These are phyloP conservation scores for Polypterus bichir DNA, from an alignment of 2,113 vertebrate species.

Conservation along the genomic window DNA sequence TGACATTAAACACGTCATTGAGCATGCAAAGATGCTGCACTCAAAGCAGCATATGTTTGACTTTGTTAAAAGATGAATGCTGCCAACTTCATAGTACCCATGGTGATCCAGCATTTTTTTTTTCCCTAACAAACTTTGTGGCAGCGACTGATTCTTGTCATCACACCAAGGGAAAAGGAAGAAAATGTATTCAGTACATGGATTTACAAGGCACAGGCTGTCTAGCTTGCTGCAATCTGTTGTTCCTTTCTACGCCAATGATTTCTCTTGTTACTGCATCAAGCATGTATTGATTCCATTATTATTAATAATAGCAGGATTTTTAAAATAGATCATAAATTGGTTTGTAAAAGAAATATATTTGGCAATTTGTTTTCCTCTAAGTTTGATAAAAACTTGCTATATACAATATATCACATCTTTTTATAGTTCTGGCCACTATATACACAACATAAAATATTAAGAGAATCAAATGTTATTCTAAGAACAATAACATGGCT, in stretches of 20 bases:
- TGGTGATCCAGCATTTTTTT: constrained; percentile 31
- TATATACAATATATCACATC: no score
- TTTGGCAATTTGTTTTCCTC: no score
- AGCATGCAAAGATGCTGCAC: constrained; percentile 51
- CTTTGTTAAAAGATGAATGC: constrained; percentile 49
- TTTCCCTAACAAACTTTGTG: constrained; percentile 27
- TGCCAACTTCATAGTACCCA: constrained; percentile 36
- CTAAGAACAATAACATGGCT: no score
- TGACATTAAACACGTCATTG: constrained; percentile 56
- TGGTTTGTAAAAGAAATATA: constrained; percentile 25
- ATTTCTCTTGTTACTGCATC: no score
- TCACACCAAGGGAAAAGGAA: constrained; percentile 39
- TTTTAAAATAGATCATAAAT: constrained; percentile 32
- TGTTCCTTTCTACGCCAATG: constrained; percentile 27
- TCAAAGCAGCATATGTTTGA: constrained; percentile 43
- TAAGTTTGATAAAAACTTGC: no score
- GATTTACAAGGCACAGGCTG: constrained; percentile 35
- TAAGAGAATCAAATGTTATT: no score
- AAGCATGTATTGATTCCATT: no score
- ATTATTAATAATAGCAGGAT: no score
- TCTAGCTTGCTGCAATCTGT: constrained; percentile 37
- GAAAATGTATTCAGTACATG: constrained; percentile 36
- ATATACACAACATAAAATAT: no score
- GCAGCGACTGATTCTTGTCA: constrained; percentile 30
- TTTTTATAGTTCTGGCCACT: no score